A percentile compares a stretch with the other conserved stretches of the same genome.
phyloP scores from a whole-genome alignment of 2,888 invertebrate genomes.

The Polydrusus tereticollis region DNA sequence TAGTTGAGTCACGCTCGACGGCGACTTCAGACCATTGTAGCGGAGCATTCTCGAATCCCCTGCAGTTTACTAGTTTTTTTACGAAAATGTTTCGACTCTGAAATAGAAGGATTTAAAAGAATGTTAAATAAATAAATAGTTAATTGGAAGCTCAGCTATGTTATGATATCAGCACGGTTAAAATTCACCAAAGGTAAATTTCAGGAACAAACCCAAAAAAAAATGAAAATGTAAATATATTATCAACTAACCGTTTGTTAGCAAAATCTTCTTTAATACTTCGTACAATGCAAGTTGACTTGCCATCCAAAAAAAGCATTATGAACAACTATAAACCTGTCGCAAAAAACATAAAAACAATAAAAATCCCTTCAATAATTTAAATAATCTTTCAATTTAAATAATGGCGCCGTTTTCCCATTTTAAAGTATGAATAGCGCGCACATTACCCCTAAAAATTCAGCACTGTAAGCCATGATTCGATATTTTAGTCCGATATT shows the following conservation, averaged over 20 bases:
- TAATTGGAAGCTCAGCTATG: too few species aligned
- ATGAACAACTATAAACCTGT: not conserved
- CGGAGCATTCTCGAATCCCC: constrained; percentile 29
- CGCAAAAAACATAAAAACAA: constrained; percentile 26
- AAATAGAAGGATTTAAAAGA: constrained; percentile 5
- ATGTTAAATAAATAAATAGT: not conserved
- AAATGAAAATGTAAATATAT: too few species aligned
- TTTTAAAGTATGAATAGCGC: constrained; percentile 40
- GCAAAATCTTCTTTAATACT: too few species aligned
- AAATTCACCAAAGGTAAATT: too few species aligned
- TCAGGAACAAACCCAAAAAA: too few species aligned
- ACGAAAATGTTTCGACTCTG: constrained; percentile 13
- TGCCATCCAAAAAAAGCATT: too few species aligned
- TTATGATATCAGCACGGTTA: too few species aligned
- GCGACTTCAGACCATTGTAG: constrained; percentile 30
- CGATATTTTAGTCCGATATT: constrained; percentile 27
- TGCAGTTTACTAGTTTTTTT: constrained; percentile 36
- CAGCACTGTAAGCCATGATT: constrained; percentile 31
- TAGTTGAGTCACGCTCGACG: constrained; percentile 28
- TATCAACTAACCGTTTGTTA: too few species aligned
- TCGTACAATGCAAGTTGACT: too few species aligned
- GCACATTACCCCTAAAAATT: constrained; percentile 42
- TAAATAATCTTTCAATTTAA: constrained; percentile 45
- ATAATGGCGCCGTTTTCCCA: constrained; percentile 39
- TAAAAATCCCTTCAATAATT: constrained; percentile 36